Conservation (phyloP, 2,888 invertebrate genomes). For the Dryococelus australis region DNA sequence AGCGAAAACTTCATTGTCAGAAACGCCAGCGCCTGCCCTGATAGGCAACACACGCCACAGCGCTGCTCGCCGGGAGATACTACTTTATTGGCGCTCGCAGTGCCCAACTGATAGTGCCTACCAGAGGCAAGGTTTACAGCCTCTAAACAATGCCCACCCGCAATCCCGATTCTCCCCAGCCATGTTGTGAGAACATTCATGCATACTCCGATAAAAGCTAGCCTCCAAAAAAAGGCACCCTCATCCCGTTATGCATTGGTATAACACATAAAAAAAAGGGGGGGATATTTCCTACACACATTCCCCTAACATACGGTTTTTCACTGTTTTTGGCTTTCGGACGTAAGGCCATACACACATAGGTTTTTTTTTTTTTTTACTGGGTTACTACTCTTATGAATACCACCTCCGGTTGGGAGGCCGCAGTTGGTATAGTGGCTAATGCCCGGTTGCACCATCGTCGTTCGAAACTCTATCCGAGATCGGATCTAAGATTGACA, state of each 20-base stretch:
- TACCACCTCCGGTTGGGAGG: too few species aligned
- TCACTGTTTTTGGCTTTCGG: too few species aligned
- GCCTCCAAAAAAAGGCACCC: not conserved
- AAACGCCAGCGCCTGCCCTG: not conserved
- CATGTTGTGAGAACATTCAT: not conserved
- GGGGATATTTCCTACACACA: too few species aligned
- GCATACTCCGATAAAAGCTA: not conserved
- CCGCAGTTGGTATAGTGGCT: too few species aligned
- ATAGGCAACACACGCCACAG: not conserved
- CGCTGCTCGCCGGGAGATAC: not conserved
- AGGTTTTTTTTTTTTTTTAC: too few species aligned
- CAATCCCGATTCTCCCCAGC: not conserved
- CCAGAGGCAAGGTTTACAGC: not conserved
- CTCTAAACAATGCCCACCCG: not conserved
- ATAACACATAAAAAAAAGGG: too few species aligned
- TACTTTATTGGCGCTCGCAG: not conserved
- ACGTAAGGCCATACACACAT: too few species aligned
- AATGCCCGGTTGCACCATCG: too few species aligned
- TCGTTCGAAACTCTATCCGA: too few species aligned
- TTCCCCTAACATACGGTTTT: too few species aligned
- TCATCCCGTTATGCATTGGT: not conserved
- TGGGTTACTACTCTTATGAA: too few species aligned
- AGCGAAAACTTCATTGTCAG: not conserved
- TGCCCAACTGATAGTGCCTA: not conserved
- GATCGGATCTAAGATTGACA: too few species aligned